Base-by-base conservation (phyloP, 1,140 invertebrate genomes). In the Coelopa frigida region DNA sequence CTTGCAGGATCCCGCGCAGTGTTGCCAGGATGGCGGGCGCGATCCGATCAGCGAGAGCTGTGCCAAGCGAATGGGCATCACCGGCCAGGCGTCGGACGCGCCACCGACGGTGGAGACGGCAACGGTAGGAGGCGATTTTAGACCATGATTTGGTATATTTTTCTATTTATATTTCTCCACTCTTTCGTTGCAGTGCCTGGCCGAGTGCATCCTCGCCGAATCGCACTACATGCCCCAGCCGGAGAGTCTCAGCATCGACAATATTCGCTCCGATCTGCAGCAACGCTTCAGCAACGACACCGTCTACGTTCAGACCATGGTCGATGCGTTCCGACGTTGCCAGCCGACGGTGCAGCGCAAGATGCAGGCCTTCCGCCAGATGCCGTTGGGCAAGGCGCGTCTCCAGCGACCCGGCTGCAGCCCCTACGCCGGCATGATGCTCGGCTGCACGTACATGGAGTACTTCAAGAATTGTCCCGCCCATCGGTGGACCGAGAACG, bases 391-490 rank as follows among this genome's bases (percentile, higher is more conserved):
- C 3, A 22, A 20, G 12, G 2, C 27, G 4, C 46, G 46, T 23
- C 31, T 41, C 0, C 53, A 55, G 20, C 49, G 56, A 27, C 56
- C 43, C 3, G 33, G 51, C 11, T 66, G 63, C 32, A 66, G 62
- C 48, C 63, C 58, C 8, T 63, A 61, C 45, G 48, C 58, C 1
- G 62, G 59, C 2, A 61, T 66, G 21, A 15, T 66, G 3, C 52
- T 66, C 1, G 60, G 63, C 2, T 66, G 63, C 50, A 55, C 62
- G 0, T 63, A 63, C 35, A 66, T 65, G 62, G 62, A 66, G 17
- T 66, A 66, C 26, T 66, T 66, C 33, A 66, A 66, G 39, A 66
- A 66, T 44, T 66, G 63, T 42, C 63, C 63, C 1, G 44, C 46
- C 0, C 43, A 66, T 26, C 62, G 59, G 21, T 66, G 63, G 63